Percentiles rank a stretch among this genome's conserved stretches.
Evolutionary conservation across 2,113 vertebrate species (phyloP).

Genomic region (Chionis minor): DNA sequence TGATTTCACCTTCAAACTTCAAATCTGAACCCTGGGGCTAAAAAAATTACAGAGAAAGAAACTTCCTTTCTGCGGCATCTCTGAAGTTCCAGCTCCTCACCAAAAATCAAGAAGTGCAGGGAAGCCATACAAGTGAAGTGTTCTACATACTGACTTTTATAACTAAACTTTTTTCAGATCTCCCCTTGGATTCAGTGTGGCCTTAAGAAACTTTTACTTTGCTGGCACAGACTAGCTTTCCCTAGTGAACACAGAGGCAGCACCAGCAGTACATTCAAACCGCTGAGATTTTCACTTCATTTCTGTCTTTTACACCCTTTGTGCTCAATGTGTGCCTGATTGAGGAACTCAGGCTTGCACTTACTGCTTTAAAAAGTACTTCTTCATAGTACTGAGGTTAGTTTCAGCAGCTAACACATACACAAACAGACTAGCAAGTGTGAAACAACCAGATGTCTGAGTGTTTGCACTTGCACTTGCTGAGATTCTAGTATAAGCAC

Average conservation of each 20-base stretch:
- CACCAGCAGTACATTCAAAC: neutral
- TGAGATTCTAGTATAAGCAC: constrained; percentile 1
- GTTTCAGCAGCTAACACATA: neutral
- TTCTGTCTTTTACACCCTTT: neutral
- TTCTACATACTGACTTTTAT: neutral
- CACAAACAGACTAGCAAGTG: neutral
- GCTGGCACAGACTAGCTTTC: neutral
- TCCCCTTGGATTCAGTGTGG: neutral
- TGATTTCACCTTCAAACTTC: neutral
- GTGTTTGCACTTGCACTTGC: constrained; percentile 24
- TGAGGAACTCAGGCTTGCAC: neutral
- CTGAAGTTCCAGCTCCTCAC: neutral
- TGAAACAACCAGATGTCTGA: neutral
- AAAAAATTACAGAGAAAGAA: neutral
- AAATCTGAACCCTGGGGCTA: neutral
- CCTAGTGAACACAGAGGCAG: neutral
- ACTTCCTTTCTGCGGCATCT: neutral
- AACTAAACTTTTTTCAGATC: neutral
- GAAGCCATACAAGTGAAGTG: neutral
- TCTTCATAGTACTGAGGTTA: neutral
- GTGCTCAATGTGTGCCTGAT: neutral
- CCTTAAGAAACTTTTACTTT: neutral
- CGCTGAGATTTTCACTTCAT: neutral
- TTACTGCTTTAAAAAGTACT: neutral
- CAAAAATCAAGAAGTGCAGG: neutral